Evolutionary conservation across 2,888 invertebrate genomes (phyloP).

Genomic region (Lissonota sp.): DNA sequence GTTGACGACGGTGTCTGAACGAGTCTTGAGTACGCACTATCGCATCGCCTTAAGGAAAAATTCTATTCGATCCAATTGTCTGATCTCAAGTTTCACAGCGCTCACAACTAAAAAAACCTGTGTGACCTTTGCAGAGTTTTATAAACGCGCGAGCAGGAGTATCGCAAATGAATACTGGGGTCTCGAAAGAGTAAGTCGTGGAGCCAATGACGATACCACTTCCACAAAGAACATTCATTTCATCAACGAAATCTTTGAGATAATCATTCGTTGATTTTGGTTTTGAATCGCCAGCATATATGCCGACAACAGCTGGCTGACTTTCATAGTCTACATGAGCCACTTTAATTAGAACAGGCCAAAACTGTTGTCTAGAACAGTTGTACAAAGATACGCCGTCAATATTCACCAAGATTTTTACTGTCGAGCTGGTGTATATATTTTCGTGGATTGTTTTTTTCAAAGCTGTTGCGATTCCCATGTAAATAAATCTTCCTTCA

Average conservation of each 20-base stretch:
- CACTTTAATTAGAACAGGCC: constrained; percentile 7
- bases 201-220: constrained; percentile 19
- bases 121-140: constrained; percentile 57
- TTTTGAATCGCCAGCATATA: constrained; percentile 3
- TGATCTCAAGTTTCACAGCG: constrained; percentile 59
- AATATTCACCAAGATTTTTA: neutral
- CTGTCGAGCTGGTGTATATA: no score
- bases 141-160: constrained; percentile 64
- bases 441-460: no score
- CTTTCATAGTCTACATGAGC: constrained; percentile 1
- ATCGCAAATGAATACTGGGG: constrained; percentile 55
- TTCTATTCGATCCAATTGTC: constrained; percentile 39
- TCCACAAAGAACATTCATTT: neutral
- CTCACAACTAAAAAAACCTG: constrained; percentile 59
- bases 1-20: constrained; percentile 19
- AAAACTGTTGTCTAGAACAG: constrained; percentile 3
- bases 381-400: constrained; percentile 8
- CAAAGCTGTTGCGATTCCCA: no score
- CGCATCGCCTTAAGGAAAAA: constrained; percentile 55
- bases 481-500: no score
- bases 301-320: neutral
- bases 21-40: constrained; percentile 45
- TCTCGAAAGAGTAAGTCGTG: constrained; percentile 1
- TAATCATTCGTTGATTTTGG: constrained; percentile 13
- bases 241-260: constrained; percentile 6